Evolutionary conservation across 2,113 vertebrate species (phyloP), one percentile per base, ranked within the genome.

Genomic region (Perca flavescens): DNA sequence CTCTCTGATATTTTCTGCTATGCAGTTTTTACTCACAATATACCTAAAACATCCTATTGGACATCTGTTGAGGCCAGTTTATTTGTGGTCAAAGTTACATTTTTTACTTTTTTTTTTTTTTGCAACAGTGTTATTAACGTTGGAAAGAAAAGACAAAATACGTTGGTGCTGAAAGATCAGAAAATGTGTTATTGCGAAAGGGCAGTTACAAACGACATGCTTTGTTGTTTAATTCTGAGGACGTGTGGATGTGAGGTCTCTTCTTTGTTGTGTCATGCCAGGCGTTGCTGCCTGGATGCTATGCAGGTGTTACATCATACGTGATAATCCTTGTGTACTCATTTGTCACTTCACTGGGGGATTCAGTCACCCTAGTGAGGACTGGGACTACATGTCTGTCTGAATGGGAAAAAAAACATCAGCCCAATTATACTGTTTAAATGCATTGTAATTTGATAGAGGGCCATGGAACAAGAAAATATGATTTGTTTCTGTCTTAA

Each of bases 311-410:
- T 92, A 63, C 89, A 91, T 92, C 88, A 92, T 64, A 58, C 63
- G 7, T 31, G 76, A 79, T 87, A 52, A 78, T 71, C 88, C 82
- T 88, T 80, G 87, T 69, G 84, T 81, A 74, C 87, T 79, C 75
- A 86, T 86, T 90, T 91, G 80, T 87, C 80, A 83, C 68, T 79
- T 91, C 89, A 68, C 86, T 67, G 49, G 77, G 86, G 91, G 86
- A 91, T 91, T 85, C 81, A 88, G 76, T 78, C 77, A 53, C 77
- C 74, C 57, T 58, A 54, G 71, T 52, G 81, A 81, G 76, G 85
- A 56, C 85, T 74, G 22, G 5, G 79, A 80, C 82, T 67, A 69
- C 74, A 74, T 57, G 75, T 86, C 80, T 77, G 76, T 81, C 70
- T 78, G 72, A 86, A 70, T 60, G 84, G 80, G 83, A 89, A 81